These are phyloP conservation scores for Bambusicola thoracicus DNA, from an alignment of 2,113 vertebrate genomes.

Conservation along the genomic window DNA sequence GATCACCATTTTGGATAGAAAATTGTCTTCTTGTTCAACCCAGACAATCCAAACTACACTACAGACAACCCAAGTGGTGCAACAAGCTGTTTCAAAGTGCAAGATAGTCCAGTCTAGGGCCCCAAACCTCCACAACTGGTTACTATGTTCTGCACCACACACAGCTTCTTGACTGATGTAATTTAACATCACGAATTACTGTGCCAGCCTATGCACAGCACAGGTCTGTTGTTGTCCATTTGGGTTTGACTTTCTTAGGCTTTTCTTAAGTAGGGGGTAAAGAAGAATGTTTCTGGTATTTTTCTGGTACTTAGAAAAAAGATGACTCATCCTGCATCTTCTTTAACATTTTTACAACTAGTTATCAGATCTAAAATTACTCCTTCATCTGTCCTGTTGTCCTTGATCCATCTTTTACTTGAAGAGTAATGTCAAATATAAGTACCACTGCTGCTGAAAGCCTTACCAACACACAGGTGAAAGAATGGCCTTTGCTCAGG, in stretches of 20 bases:
- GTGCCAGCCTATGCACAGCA: neutral
- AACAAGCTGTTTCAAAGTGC: neutral
- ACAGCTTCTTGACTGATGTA: neutral
- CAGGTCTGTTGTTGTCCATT: neutral
- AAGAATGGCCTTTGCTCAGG: neutral
- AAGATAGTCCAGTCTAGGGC: neutral
- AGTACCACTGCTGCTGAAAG: neutral
- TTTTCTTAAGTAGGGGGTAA: neutral
- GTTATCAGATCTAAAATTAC: neutral
- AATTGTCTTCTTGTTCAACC: neutral
- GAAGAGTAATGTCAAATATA: neutral
- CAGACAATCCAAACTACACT: neutral
- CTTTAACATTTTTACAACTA: neutral
- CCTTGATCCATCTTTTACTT: neutral
- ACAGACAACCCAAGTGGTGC: neutral
- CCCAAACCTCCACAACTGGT: neutral
- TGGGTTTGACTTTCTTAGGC: neutral
- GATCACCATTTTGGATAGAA: neutral
- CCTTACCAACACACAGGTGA: neutral
- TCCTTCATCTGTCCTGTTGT: neutral
- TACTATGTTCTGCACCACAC: fast-evolving
- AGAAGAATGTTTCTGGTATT: no score
- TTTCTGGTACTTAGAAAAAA: neutral
- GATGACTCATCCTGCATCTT: neutral
- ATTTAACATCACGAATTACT: neutral